Percentiles rank a stretch among this genome's conserved stretches.
Conservation (phyloP, 2,888 invertebrate species). For the Acronicta aceris region DNA sequence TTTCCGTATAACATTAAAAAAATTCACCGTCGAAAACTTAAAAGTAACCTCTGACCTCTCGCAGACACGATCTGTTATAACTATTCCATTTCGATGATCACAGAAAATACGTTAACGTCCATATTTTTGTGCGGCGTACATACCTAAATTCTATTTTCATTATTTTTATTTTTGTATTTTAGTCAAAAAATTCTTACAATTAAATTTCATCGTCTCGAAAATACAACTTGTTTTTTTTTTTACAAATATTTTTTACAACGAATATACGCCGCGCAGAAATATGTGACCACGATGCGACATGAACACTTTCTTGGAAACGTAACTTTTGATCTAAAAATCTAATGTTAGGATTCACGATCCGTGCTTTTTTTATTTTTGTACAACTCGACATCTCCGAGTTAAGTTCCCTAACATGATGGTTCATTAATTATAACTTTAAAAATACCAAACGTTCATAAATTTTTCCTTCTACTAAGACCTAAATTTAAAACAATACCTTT, state of each 20-base stretch:
- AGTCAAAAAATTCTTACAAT: conserved; percentile 71
- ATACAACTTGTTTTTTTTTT: conserved; percentile 68
- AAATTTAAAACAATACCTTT: conserved; percentile 89
- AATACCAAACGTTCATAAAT: conserved; percentile 88
- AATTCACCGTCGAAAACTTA: conserved; percentile 80
- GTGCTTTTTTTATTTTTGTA: conserved; percentile 84
- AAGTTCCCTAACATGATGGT: conserved; percentile 83
- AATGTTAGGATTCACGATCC: conserved; percentile 88
- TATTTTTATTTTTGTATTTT: conserved; percentile 63
- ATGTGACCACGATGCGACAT: conserved; percentile 65
- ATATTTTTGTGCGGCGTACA: conserved; percentile 66
- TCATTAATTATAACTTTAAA: conserved; percentile 86
- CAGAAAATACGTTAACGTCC: conserved; percentile 73
- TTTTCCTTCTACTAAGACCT: conserved; percentile 88
- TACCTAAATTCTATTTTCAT: conserved; percentile 63
- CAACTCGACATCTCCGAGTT: conserved; percentile 75
- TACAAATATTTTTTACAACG: conserved; percentile 65
- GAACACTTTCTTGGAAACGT: conserved; percentile 89
- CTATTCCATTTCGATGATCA: conserved; percentile 87
- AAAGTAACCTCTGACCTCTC: conserved; percentile 81
- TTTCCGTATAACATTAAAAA: conserved; percentile 80
- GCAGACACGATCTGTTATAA: conserved; percentile 82
- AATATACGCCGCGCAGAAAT: conserved; percentile 65
- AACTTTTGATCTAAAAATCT: conserved; percentile 86
- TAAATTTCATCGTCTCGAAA: conserved; percentile 71